Conservation (phyloP, 1,140 invertebrate species). For the Ericerus pela region DNA sequence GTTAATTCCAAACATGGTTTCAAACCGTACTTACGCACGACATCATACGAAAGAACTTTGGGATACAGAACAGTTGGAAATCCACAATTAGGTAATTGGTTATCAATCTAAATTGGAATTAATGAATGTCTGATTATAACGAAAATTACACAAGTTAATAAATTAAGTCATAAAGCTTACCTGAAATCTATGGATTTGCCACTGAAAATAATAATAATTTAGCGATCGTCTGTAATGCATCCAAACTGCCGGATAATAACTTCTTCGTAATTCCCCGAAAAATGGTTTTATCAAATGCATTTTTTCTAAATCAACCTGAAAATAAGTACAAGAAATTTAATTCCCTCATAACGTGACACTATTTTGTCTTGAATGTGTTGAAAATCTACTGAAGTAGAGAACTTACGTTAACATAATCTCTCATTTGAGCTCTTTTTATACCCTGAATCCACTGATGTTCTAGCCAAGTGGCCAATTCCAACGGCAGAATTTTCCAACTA, state of each 20-base stretch:
- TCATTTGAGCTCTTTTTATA: conserved; percentile 52
- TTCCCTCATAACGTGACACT: conserved; percentile 16
- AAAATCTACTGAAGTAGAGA: background rate
- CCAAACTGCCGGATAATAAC: conserved; percentile 60
- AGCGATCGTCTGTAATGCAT: conserved; percentile 52
- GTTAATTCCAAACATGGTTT: conserved; percentile 54
- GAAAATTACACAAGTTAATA: background rate
- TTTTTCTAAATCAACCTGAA: conserved; percentile 61
- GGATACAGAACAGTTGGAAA: conserved; percentile 62
- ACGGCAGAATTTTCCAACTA: conserved; percentile 57
- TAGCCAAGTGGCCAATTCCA: conserved; percentile 62
- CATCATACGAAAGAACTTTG: conserved; percentile 32
- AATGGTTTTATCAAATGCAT: conserved; percentile 82
- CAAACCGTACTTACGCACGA: conserved; percentile 33
- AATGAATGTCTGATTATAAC: background rate
- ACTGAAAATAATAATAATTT: conserved; percentile 48
- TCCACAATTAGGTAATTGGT: conserved; percentile 57
- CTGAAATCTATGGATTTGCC: conserved; percentile 50
- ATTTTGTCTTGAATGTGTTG: background rate
- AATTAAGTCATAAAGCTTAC: conserved; percentile 28
- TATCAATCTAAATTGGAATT: conserved; percentile 49
- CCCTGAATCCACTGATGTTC: conserved; percentile 60
- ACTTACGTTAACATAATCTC: conserved; percentile 47
- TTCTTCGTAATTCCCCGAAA: conserved; percentile 57
- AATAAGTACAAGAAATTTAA: conserved; percentile 14